These are phyloP conservation scores for Takifugu bimaculatus DNA, from an alignment of 2,113 vertebrate genomes.

Conservation along the genomic window DNA sequence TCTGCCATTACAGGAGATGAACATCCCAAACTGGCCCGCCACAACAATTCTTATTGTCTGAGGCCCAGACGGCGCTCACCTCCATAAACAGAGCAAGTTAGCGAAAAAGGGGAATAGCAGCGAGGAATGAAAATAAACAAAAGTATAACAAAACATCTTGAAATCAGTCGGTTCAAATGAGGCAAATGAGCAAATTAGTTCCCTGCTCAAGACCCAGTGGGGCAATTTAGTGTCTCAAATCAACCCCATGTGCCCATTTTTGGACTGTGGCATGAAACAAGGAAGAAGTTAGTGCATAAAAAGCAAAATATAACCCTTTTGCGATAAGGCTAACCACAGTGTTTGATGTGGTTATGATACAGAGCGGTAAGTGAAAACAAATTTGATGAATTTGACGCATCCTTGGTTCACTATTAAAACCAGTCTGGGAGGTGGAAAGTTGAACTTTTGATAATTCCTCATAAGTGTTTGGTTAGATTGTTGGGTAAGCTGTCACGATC, in stretches of 20 bases:
- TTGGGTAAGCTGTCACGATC: too few species aligned
- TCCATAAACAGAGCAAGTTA: not conserved
- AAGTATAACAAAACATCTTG: constrained; percentile 40
- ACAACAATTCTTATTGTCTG: constrained; percentile 35
- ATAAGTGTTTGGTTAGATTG: too few species aligned
- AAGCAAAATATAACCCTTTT: not conserved
- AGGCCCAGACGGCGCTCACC: constrained; percentile 18
- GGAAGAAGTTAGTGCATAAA: not conserved
- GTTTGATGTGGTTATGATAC: too few species aligned
- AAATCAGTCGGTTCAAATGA: constrained; percentile 48
- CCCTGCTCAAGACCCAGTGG: not conserved
- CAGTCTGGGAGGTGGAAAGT: too few species aligned
- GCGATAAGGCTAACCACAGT: too few species aligned
- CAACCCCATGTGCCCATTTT: too few species aligned
- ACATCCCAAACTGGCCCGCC: constrained; percentile 39
- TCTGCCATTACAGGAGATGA: constrained; percentile 53
- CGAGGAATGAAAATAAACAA: constrained; percentile 28
- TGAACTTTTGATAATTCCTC: too few species aligned
- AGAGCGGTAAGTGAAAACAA: too few species aligned
- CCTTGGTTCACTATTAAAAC: too few species aligned
- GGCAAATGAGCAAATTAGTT: constrained; percentile 39
- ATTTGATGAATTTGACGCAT: too few species aligned
- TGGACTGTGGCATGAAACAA: too few species aligned
- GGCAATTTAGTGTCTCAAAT: too few species aligned
- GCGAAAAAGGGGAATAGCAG: constrained; percentile 10